Base-by-base conservation (phyloP, 1,140 invertebrate species). In the Dreissena rostriformis region DNA sequence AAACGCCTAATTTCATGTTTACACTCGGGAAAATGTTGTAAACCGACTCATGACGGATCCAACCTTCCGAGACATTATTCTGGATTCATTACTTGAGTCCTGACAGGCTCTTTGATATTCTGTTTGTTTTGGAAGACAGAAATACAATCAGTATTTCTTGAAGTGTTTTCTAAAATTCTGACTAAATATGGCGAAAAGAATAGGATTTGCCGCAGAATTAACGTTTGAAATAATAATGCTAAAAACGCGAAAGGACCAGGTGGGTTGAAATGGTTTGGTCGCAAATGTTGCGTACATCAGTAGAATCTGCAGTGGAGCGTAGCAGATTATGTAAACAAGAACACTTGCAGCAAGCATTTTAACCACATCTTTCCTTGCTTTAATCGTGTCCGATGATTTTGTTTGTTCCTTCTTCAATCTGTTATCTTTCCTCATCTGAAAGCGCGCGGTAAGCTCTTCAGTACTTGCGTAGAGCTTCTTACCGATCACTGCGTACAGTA, bases 191-290 rank as follows among this genome's bases (percentile, higher is more conserved):
- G 4, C 8, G 8, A 5, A 39, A 2, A 39, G 39, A 39, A 94
- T 85, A 10, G 93, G 94, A 87, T 94, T 94, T 29, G 92, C 92
- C 15, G 93, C 93, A 0, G 93, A 93, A 55, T 93, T 93, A 4
- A 91, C 85, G 76, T 92, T 92, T 8, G 90, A 90, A 72, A 93
- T 89, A 2, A 91, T 89, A 51, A 89, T 92, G 14, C 91, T 87
- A 79, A 93, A 91, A 8, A 93, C 91, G 7, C 87, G 73, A 53
- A 91, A 90, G 0, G 85, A 84, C 93, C 93, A 94, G 26, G 89
- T 92, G n/a, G 88, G 83, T 19, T 91, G 87, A 72, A 94, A 92
- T 0, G 57, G 84, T 0, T 78, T 88, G 0, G 55, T 17, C 0
- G 91, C 88, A 49, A 93, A 85, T 1, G 92, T 90, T 74, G 93